Base-by-base conservation (phyloP, 2,113 vertebrate species). In the Dunckerocampus dactyliophorus region DNA sequence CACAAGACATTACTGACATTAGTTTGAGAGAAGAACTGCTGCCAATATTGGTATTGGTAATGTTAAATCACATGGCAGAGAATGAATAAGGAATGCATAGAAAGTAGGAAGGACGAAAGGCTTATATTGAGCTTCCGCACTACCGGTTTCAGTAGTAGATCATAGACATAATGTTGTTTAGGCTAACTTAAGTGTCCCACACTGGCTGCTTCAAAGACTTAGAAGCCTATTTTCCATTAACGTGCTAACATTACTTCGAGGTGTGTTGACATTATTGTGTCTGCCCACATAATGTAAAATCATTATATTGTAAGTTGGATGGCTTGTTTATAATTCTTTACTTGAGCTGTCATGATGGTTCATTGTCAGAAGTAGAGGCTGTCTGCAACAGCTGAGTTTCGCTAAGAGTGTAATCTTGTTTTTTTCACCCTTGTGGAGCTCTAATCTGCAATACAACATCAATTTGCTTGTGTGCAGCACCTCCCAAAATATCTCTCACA, bases 261-360 rank as follows among this genome's bases (percentile, higher is more conserved):
- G 47, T 11, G 0, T 59, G 52, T 17, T 6, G 7, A 42, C 57
- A 54, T 31, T 47, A 60, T 74, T 71, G 64, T 46, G 65, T 71
- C 61, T 74, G 58, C 34, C 42, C 46, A 3, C 11, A 46, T 63
- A 16, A 11, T 31, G 47, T n/a, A 19, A 19, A 59, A 31, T 46
- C 20, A 24, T 47, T 2, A 34, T 16, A 24, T 0, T 47, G 10
- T 9, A 15, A 2, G 3, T 22, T 3, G 0, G 21, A 6, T 8
- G 17, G 62, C 21, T n/a, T 59, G 58, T 15, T 60, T 54, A 58
- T 43, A 47, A 59, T 59, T n/a, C 17, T 47, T 47, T n/a, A 28
- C 42, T 17, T 9, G 21, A 16, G 42, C 56, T 56, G 7, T 52
- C 28, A 55, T 37, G 39, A 61, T 43, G 58, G 24, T 58, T 58